Percentiles rank a stretch among this genome's conserved stretches.
Evolutionary conservation across 1,140 invertebrate species (phyloP).

Genomic region (Heliconius melpomene): DNA sequence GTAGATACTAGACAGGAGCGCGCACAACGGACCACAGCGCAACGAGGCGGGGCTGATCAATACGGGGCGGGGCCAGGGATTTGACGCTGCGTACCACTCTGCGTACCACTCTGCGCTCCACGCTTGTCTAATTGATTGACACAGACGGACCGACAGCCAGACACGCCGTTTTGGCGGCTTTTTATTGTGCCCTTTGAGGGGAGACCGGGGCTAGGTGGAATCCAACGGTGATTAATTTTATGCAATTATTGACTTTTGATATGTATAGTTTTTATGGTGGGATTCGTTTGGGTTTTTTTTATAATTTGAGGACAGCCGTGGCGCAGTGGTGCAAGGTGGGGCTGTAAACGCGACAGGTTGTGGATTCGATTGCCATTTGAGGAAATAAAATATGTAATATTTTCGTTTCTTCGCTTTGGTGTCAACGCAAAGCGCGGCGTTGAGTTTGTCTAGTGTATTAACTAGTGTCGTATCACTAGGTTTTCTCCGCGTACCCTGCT

Average conservation of each 20-base stretch:
- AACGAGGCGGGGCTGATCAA: conserved; percentile 70
- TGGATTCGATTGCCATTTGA: no score
- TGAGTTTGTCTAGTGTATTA: no score
- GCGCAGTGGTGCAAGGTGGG: no score
- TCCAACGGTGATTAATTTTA: conserved; percentile 62
- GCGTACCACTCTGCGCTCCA: conserved; percentile 66
- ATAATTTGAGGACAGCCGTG: no score
- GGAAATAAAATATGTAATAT: no score
- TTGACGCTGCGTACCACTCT: conserved; percentile 69
- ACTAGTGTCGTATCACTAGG: no score
- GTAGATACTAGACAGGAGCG: conserved; percentile 58
- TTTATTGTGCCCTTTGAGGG: conserved; percentile 68
- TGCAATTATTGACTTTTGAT: conserved; percentile 15
- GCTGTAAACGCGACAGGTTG: no score
- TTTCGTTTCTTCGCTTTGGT: no score
- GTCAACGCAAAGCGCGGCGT: no score
- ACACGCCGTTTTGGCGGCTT: conserved; percentile 65
- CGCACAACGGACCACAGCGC: conserved; percentile 61
- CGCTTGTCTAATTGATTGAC: conserved; percentile 74
- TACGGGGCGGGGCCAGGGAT: conserved; percentile 64
- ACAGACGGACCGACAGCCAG: conserved; percentile 70
- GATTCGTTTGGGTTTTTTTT: not conserved
- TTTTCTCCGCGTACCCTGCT: no score
- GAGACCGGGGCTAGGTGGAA: conserved; percentile 44
- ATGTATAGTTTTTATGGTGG: not conserved